Conservation (phyloP, 2,888 invertebrate species). For the Azorinus chamasolen region DNA sequence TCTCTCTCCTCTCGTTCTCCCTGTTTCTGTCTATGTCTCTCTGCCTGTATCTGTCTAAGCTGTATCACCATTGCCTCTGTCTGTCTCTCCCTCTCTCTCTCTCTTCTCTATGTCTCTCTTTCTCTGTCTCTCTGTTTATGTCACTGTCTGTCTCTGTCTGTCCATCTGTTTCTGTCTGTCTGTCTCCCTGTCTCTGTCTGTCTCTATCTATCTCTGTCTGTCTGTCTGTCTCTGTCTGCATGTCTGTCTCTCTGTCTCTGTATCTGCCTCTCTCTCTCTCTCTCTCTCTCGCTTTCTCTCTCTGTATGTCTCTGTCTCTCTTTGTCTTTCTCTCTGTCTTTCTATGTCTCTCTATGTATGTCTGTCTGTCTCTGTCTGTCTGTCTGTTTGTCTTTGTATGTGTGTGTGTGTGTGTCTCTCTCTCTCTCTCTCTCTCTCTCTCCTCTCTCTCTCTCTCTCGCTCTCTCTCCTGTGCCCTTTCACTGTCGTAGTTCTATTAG, state of each 20-base stretch:
- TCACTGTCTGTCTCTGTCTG: not conserved
- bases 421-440: not conserved
- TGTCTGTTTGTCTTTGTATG: not conserved
- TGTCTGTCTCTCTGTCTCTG: too few relatives aligned
- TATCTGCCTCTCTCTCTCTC: not conserved
- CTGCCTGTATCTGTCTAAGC: not conserved
- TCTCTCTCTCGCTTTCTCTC: not conserved
- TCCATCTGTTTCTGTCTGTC: not conserved
- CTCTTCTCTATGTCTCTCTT: not conserved
- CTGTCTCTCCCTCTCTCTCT: not conserved
- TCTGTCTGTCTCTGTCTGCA: too few relatives aligned
- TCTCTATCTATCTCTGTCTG: too few relatives aligned
- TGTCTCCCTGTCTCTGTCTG: too few relatives aligned
- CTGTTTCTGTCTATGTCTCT: not conserved
- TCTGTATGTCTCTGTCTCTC: not conserved
- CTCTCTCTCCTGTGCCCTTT: not conserved
- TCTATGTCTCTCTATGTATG: not conserved
- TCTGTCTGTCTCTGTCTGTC: not conserved
- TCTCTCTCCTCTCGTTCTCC: not conserved
- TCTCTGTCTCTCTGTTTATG: not conserved
- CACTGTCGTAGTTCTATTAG: not conserved
- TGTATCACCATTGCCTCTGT: not conserved
- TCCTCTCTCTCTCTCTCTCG: not conserved
- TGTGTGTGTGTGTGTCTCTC: not conserved
- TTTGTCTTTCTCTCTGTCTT: not conserved